Evolutionary conservation across 2,888 invertebrate species (phyloP).

Genomic region (Camptogramma bilineatum): DNA sequence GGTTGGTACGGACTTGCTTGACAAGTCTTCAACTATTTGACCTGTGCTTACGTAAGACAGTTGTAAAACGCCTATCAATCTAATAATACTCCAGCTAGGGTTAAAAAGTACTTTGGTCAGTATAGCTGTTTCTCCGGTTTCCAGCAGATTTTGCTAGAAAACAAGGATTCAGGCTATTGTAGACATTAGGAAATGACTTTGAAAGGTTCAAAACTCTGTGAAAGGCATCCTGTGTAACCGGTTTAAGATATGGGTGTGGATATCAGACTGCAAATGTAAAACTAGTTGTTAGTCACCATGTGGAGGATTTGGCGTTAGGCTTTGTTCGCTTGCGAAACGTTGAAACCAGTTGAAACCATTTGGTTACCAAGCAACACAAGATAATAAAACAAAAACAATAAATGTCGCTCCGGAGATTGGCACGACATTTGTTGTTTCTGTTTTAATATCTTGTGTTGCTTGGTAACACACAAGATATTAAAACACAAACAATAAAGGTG

Average conservation of each 20-base stretch:
- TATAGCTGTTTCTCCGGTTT: not conserved
- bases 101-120: not conserved
- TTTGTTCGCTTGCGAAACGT: slow-evolving; percentile 10
- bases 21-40: slow-evolving; percentile 23
- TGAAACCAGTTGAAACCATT: not conserved
- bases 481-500: too few species aligned
- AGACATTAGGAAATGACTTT: slow-evolving; percentile 37
- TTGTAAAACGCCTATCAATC: not conserved
- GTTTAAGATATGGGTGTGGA: slow-evolving; percentile 27
- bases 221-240: slow-evolving; percentile 27
- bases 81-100: not conserved
- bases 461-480: too few species aligned
- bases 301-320: slow-evolving; percentile 21
- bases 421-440: too few species aligned
- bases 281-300: slow-evolving; percentile 29
- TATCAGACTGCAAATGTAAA: slow-evolving; percentile 35
- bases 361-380: slow-evolving; percentile 1
- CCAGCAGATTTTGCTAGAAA: not conserved
- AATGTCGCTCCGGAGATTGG: too few species aligned
- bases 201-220: slow-evolving; percentile 22
- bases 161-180: slow-evolving; percentile 11
- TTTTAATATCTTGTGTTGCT: too few species aligned
- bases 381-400: too few species aligned
- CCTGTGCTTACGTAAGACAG: slow-evolving; percentile 8
- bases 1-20: slow-evolving; percentile 10